Conservation (phyloP, 2,797 vertebrate genomes). For the Pelochelys cantorii region DNA sequence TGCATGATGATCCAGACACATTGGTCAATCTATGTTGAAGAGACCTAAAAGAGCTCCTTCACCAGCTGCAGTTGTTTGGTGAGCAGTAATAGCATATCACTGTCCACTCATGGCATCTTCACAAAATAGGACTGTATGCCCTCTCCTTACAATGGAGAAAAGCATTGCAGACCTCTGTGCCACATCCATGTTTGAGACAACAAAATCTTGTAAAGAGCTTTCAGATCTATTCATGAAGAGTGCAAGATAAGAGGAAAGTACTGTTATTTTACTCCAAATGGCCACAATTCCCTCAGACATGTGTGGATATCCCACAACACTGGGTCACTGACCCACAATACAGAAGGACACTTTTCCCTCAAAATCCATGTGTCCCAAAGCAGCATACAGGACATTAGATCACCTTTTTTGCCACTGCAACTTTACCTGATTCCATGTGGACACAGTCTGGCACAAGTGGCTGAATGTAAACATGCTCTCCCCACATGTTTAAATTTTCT, state of each 20-base stretch:
- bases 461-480: not conserved
- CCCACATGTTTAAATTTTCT: conserved; percentile 21
- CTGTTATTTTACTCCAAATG: not conserved
- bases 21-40: not conserved
- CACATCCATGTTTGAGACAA: not conserved
- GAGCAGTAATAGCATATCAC: rapidly evolving
- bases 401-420: not conserved
- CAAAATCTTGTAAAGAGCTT: not conserved
- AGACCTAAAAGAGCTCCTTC: not conserved
- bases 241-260: too few species aligned
- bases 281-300: not conserved
- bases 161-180: not conserved
- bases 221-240: not conserved
- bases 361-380: not conserved
- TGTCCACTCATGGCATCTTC: not conserved
- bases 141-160: rapidly evolving
- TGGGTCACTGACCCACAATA: not conserved
- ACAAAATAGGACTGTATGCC: not conserved
- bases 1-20: rapidly evolving
- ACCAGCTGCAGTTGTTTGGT: not conserved
- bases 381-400: not conserved
- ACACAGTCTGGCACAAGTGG: not conserved
- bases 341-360: not conserved
- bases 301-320: not conserved
- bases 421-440: not conserved